Conservation (phyloP, 2,797 vertebrate genomes). For the Sternotherus odoratus region DNA sequence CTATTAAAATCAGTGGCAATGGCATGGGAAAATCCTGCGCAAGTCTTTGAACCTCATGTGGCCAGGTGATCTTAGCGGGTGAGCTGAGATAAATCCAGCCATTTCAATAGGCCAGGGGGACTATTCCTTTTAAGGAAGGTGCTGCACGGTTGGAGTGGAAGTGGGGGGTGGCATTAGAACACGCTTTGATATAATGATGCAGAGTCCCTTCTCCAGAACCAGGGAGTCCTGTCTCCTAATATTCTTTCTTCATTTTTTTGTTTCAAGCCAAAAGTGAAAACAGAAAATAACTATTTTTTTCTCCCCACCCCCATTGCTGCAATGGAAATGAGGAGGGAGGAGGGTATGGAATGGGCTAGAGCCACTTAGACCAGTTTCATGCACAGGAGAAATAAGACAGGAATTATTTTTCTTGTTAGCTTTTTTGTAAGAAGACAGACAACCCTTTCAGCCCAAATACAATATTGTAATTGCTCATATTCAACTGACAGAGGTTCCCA, state of each 20-base stretch:
- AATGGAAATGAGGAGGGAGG: neutral
- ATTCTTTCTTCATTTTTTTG: conserved; percentile 64
- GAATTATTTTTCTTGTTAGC: conserved; percentile 77
- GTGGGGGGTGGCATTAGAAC: conserved; percentile 54
- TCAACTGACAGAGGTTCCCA: conserved; percentile 79
- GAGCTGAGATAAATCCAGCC: conserved; percentile 63
- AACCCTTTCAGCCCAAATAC: conserved; percentile 80
- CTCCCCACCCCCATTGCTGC: conserved; percentile 12
- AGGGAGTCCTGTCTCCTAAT: conserved; percentile 66
- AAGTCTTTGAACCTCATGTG: conserved; percentile 67
- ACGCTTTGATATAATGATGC: conserved; percentile 68
- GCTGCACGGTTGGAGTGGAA: conserved; percentile 10
- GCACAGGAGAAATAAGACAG: conserved; percentile 64
- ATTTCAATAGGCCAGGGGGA: neutral
- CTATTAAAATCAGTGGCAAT: conserved; percentile 9
- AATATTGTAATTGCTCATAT: conserved; percentile 82
- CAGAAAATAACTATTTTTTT: conserved; percentile 48
- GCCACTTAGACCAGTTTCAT: conserved; percentile 60
- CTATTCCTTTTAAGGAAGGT: conserved; percentile 19
- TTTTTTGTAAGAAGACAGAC: conserved; percentile 77
- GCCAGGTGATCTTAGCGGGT: conserved; percentile 71
- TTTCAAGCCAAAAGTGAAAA: conserved; percentile 69
- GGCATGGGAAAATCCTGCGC: neutral
- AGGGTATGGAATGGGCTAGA: neutral
- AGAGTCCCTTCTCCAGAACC: conserved; percentile 34